Base-by-base conservation (phyloP, 2,113 vertebrate genomes). In the Sceloporus undulatus region DNA sequence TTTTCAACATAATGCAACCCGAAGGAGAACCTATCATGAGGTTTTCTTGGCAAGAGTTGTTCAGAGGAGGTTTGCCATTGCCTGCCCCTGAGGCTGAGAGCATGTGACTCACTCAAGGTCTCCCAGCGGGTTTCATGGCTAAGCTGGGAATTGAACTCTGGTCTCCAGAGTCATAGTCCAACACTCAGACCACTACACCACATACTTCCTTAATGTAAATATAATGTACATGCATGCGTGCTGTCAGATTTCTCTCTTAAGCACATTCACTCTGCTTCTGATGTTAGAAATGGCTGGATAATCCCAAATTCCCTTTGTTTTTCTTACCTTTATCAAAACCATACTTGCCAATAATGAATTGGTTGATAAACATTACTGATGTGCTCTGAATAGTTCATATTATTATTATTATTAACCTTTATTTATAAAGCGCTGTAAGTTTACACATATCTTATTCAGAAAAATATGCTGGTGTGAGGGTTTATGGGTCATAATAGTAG, bases 381-480 rank as follows among this genome's bases (percentile, higher is more conserved):
- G 25, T 52, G 29, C 4, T 62, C 59, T 16, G 13, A 81, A 62
- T 81, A 40, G 8, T 56, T 38, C 34, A n/a, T n/a, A n/a, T n/a
- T n/a, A n/a, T n/a, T n/a, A n/a, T n/a, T n/a, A n/a, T n/a, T n/a
- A n/a, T n/a, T n/a, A n/a, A n/a, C n/a, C n/a, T n/a, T n/a, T n/a
- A n/a, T n/a, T n/a, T n/a, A n/a, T n/a, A n/a, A n/a, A n/a, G n/a
- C n/a, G n/a, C n/a, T n/a, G n/a, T n/a, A n/a, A n/a, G n/a, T n/a
- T n/a, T n/a, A n/a, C n/a, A n/a, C 34, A n/a, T n/a, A n/a, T 40
- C 38, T 81, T 78, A 70, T 88, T 40, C 38, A 78, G 68, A 56
- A 7, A 25, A 70, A 40, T 19, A 10, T 38, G 70, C 54, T 42
- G 38, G 5, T 29, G 52, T 8, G 73, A 73, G 78, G 59, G 10